Percentiles rank a stretch among this genome's conserved stretches.
Conservation (phyloP, 2,113 vertebrate genomes). For the mouse (Mus musculus) region GRCm39 chr7:117142001-117142500, state of each 20-base stretch:
- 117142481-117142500: not conserved
- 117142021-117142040: not conserved
- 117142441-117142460: accelerated
- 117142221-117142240: not conserved
- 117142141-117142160: no score
- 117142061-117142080: not conserved
- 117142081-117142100: not conserved
- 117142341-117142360: not conserved
- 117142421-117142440: not conserved
- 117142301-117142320: not conserved
- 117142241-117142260: accelerated
- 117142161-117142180: not conserved
- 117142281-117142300: no score
- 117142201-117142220: not conserved
- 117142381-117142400: not conserved
- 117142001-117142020: not conserved
- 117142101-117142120: not conserved
- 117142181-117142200: not conserved
- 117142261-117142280: not conserved
- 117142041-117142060: not conserved
- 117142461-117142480: not conserved
- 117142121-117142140: not conserved
- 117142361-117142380: accelerated
- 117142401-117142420: not conserved
- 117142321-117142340: not conserved